Conservation (phyloP, 2,797 vertebrate species). For the Lithobates sylvaticus region DNA sequence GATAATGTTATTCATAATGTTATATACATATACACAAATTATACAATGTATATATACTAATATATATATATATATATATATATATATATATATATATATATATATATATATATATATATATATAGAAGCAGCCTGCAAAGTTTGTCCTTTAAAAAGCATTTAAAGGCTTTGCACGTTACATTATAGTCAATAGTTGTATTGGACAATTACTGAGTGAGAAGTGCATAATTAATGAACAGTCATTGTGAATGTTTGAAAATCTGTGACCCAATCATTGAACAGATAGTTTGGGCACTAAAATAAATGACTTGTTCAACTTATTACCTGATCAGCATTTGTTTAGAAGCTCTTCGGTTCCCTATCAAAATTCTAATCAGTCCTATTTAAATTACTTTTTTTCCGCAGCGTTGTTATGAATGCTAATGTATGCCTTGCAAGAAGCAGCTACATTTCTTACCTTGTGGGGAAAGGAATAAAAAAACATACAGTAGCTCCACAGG, state of each 20-base stretch:
- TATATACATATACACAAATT: too few relatives aligned
- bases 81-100: too few relatives aligned
- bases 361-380: conserved; percentile 69
- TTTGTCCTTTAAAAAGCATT: conserved; percentile 60
- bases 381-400: conserved; percentile 66
- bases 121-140: conserved; percentile 36
- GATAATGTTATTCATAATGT: too few relatives aligned
- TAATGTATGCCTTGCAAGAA: conserved; percentile 72
- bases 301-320: conserved; percentile 71
- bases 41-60: too few relatives aligned
- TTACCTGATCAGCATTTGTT: conserved; percentile 69
- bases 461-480: conserved; percentile 70
- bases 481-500: conserved; percentile 66
- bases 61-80: too few relatives aligned
- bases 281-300: conserved; percentile 66
- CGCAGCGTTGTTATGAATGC: conserved; percentile 69
- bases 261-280: conserved; percentile 65
- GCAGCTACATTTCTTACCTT: conserved; percentile 71
- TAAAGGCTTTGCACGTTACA: conserved; percentile 52
- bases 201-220: conserved; percentile 66
- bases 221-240: conserved; percentile 68
- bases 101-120: too few relatives aligned
- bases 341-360: conserved; percentile 68
- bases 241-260: conserved; percentile 64
- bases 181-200: conserved; percentile 66